Base-by-base conservation (phyloP, 2,113 vertebrate species). In the Seriola quinqueradiata region DNA sequence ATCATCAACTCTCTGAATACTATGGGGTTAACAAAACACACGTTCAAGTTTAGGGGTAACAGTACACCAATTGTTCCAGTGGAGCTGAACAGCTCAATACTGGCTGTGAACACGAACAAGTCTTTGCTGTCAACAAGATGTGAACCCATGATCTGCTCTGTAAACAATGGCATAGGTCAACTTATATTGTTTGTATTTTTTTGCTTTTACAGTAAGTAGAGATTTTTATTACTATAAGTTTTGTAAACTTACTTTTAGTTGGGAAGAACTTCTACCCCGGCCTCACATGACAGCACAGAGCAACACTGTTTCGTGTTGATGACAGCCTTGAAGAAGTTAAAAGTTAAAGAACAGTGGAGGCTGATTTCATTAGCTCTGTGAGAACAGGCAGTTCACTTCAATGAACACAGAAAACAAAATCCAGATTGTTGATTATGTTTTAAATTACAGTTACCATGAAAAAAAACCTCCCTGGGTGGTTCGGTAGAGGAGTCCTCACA, bases 381-480 rank as follows among this genome's bases (percentile, higher is more conserved):
- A 85, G 52, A 84, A 59, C 82, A 80, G 38, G 70, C 67, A 59
- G 66, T 71, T 83, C 60, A 82, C 69, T 72, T 68, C 68, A 83
- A n/a, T 75, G 79, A 81, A 68, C 25, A 60, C 17, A 19, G 23
- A 71, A 81, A 89, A 82, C 80, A 67, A 71, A 82, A 82, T 75
- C 75, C 71, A 72, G 80, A 77, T 89, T 77, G 77, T 42, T 79
- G 48, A 78, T 83, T 74, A 63, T 86, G 79, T 87, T 89, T 87
- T 86, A 79, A 86, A 87, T 92, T 64, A 82, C 72, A 84, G 67
- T 55, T 60, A 79, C 73, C 61, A 85, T 74, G 60, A 80, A 86
- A 48, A 85, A 42, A 75, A 90, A 89, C 57, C 55, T 82, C 79
- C 82, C 57, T 12, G 5, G 57, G 63, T 50, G 75, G 73, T 71